These are phyloP conservation scores for Dipodomys ordii DNA, from an alignment of 2,113 vertebrate species.

Conservation along the genomic window DNA sequence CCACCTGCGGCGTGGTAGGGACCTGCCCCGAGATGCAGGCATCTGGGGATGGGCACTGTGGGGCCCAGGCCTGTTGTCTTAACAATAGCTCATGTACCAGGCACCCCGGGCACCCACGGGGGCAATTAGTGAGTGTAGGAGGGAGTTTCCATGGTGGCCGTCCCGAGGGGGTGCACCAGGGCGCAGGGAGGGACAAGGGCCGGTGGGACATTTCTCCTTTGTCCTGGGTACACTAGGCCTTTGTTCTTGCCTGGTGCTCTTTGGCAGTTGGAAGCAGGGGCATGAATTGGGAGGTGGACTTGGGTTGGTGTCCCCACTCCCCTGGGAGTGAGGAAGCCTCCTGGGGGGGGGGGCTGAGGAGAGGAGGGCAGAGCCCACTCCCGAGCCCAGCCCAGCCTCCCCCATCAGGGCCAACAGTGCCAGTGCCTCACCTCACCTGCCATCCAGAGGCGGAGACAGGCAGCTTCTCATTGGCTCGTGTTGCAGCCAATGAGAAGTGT, in stretches of 20 bases:
- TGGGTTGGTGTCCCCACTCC: not conserved
- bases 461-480: not conserved
- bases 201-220: conserved; percentile 76
- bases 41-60: not conserved
- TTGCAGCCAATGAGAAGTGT: too few species aligned
- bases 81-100: not conserved
- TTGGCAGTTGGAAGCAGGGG: conserved; percentile 18
- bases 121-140: conserved; percentile 72
- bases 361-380: not conserved
- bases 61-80: conserved; percentile 58
- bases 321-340: not conserved
- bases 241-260: conserved; percentile 56
- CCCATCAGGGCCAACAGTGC: too few species aligned
- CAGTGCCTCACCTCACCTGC: conserved; percentile 23
- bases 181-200: conserved; percentile 13
- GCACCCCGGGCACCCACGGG: conserved; percentile 52
- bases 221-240: conserved; percentile 69
- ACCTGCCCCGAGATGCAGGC: not conserved
- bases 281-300: not conserved
- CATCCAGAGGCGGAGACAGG: not conserved
- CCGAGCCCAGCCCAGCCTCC: not conserved
- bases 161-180: not conserved
- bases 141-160: conserved; percentile 73
- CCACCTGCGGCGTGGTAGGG: not conserved
- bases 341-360: not conserved